phyloP scores from a whole-genome alignment of 2,113 vertebrate species.

The Rhodinocichla rosea region DNA sequence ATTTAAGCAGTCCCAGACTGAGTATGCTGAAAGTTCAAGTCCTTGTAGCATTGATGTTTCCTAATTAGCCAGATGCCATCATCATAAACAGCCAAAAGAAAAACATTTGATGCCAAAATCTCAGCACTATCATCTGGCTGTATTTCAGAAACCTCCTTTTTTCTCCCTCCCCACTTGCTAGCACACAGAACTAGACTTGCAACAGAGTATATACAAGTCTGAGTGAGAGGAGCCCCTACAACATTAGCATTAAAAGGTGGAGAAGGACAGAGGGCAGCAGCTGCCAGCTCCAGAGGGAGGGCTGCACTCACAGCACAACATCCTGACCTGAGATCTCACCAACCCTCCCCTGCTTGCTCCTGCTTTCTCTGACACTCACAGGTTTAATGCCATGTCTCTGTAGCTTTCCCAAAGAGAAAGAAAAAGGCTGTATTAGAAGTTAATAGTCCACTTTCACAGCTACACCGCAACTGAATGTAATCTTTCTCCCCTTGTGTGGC shows the following conservation, averaged over 20 bases:
- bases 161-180: not conserved
- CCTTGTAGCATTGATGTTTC: not conserved
- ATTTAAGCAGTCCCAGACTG: not conserved
- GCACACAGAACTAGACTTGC: not conserved
- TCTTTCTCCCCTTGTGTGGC: conserved; percentile 32
- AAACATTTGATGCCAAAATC: not conserved
- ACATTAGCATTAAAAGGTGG: not conserved
- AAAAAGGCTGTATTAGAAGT: conserved; percentile 7
- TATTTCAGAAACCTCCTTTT: not conserved
- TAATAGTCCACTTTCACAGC: conserved; percentile 36
- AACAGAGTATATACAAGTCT: fast-evolving
- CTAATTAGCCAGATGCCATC: not conserved
- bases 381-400: not conserved
- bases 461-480: not conserved
- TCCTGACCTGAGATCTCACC: not conserved
- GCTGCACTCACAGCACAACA: not conserved
- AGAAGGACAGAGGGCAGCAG: not conserved
- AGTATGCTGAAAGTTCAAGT: not conserved
- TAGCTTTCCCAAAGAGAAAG: not conserved
- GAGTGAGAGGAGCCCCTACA: not conserved
- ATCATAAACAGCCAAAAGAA: not conserved
- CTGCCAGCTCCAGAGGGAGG: not conserved
- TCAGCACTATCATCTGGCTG: not conserved
- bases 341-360: not conserved
- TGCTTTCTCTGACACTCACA: not conserved